Percentiles rank a stretch among this genome's conserved stretches.
phyloP scores from a whole-genome alignment of 2,888 invertebrate species.

The Thymelicus lineola region DNA sequence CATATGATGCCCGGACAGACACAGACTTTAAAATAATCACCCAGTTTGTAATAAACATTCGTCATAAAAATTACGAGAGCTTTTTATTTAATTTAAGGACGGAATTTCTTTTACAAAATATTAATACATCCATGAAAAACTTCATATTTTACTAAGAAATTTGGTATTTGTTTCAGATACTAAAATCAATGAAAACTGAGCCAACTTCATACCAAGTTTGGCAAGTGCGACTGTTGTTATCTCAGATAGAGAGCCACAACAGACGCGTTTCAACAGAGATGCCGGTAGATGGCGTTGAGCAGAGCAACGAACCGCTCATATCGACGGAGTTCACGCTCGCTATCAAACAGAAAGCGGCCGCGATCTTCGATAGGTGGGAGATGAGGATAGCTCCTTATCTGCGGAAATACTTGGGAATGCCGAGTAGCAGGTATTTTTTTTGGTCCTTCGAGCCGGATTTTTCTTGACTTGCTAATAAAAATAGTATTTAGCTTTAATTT shows the following conservation, averaged over 20 bases:
- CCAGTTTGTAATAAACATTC: too few relatives aligned
- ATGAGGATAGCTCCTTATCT: conserved; percentile 69
- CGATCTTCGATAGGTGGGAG: conserved; percentile 85
- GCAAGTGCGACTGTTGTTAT: conserved; percentile 90
- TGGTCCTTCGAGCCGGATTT: not conserved
- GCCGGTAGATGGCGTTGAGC: conserved; percentile 65
- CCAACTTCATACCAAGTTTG: conserved; percentile 87
- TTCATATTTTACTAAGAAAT: too few relatives aligned
- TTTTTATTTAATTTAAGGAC: too few relatives aligned
- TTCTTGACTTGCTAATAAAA: not conserved
- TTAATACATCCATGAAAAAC: too few relatives aligned
- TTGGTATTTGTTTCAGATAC: conserved; percentile 67
- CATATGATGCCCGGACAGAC: too few relatives aligned
- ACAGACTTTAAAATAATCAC: too few relatives aligned
- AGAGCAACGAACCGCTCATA: conserved; percentile 73
- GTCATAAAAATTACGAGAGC: too few relatives aligned
- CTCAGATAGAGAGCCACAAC: conserved; percentile 80
- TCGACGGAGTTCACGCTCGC: conserved; percentile 86
- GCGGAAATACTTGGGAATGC: conserved; percentile 79
- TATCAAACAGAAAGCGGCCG: conserved; percentile 84
- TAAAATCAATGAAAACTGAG: conserved; percentile 80
- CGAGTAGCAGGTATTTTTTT: conserved; percentile 53
- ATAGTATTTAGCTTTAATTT: too few relatives aligned
- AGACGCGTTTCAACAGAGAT: conserved; percentile 55
- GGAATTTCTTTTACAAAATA: too few relatives aligned